A percentile compares a stretch with the other conserved stretches of the same genome.
Evolutionary conservation across 2,888 invertebrate species (phyloP).

Genomic region (Sisyra terminalis): DNA sequence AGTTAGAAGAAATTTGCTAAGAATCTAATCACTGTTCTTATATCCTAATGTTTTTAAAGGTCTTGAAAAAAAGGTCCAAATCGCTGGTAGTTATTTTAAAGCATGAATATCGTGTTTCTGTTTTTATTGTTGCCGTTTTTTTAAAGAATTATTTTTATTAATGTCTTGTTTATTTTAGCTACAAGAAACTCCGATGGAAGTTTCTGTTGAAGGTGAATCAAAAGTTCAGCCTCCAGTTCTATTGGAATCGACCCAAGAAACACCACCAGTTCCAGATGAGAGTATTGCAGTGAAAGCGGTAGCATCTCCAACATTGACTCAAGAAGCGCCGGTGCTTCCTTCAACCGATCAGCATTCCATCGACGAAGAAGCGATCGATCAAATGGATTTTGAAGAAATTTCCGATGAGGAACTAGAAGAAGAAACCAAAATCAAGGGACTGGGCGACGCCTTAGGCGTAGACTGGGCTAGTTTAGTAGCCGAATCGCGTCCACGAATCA

Average conservation of each 20-base stretch:
- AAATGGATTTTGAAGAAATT: constrained; percentile 76
- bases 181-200: neutral
- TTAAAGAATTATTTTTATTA: neutral
- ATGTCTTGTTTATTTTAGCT: constrained; percentile 1
- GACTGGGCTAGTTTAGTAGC: constrained; percentile 85
- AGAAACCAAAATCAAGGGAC: constrained; percentile 51
- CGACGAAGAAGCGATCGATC: constrained; percentile 55
- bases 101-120: too few relatives aligned
- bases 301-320: constrained; percentile 18
- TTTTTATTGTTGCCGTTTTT: neutral
- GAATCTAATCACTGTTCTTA: too few relatives aligned
- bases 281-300: constrained; percentile 15
- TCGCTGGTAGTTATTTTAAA: too few relatives aligned
- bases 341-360: constrained; percentile 30
- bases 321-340: constrained; percentile 15
- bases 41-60: too few relatives aligned
- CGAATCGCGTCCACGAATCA: constrained; percentile 44
- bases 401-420: constrained; percentile 82
- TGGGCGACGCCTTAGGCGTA: constrained; percentile 88
- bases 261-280: constrained; percentile 17
- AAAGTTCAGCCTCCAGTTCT: neutral
- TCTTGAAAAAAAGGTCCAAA: too few relatives aligned
- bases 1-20: too few relatives aligned
- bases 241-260: constrained; percentile 11
- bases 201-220: neutral